Base-by-base conservation (phyloP, 2,113 vertebrate species). In the Cnemophilus loriae region DNA sequence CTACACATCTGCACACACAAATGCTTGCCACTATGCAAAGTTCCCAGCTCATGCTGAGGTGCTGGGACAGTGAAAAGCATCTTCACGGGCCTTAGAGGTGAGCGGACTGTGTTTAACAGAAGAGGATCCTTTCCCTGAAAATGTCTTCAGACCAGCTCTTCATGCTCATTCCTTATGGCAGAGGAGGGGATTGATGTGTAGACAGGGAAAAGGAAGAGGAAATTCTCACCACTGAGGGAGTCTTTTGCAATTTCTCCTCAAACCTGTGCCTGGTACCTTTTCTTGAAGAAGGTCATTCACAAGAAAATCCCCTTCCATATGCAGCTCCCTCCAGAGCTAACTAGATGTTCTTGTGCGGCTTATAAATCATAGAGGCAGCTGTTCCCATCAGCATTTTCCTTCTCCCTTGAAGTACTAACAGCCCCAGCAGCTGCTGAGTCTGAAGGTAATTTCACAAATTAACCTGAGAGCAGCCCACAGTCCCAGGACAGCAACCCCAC, bases 361-460 rank as follows among this genome's bases (percentile, higher is more conserved):
- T 77, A 85, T 97, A 95, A 97, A 97, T 97, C 93, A 97, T 16
- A 56, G 73, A 92, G 83, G 73, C 94, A 96, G 93, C 80, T 96
- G 77, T 75, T 93, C 93, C 86, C 70, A 67, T 96, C 93, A 96
- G 96, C 95, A 73, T 87, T 97, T 97, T 97, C 68, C 84, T 90
- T 67, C 73, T 85, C 76, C 68, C 83, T 87, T 91, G 79, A 81
- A 96, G 80, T 21, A 47, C 41, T 16, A 68, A 35, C 52, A 87
- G 80, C 41, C 33, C 4, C 73, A 93, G 90, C 88, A 94, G 85
- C 88, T 96, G 93, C 97, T 94, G 92, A 96, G 77, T 76, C 92
- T 95, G 85, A 95, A 96, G 81, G 74, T 93, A 92, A 90, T 97
- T 96, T 95, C 70, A 67, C 59, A 92, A 96, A 97, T 96, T 93